A percentile compares a stretch with the other conserved stretches of the same genome.
Conservation (phyloP, 2,888 invertebrate genomes). For the Drosophila sordidapex region DNA sequence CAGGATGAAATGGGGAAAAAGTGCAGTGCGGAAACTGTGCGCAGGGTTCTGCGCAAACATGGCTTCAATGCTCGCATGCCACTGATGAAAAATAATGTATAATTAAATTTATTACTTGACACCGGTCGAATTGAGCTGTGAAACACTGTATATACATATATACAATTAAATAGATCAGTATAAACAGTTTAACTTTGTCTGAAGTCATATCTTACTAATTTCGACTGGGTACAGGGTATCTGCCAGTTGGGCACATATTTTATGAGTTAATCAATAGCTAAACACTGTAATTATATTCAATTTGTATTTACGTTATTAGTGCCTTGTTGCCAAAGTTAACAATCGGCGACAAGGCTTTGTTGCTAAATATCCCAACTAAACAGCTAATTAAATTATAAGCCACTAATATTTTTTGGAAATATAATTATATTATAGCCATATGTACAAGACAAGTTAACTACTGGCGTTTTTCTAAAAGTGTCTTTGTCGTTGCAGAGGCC, state of each 20-base stretch:
- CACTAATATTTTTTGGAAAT: neutral
- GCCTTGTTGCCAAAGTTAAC: slow-evolving; percentile 10
- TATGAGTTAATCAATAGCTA: neutral
- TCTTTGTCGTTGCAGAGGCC: neutral
- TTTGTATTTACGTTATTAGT: neutral
- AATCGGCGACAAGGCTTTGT: slow-evolving; percentile 20
- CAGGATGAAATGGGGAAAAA: no score
- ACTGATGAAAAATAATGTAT: no score
- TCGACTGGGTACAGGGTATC: neutral
- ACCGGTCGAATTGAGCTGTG: no score
- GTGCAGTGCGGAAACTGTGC: no score
- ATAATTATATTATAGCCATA: neutral
- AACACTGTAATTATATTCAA: neutral
- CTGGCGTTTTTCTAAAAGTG: neutral
- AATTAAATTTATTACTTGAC: no score
- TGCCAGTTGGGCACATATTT: neutral
- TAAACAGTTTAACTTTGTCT: neutral
- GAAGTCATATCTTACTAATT: neutral
- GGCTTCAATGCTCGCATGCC: no score
- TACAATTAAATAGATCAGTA: neutral
- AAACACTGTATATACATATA: neutral
- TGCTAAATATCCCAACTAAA: slow-evolving; percentile 25
- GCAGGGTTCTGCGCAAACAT: no score
- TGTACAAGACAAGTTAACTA: neutral
- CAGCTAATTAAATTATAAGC: neutral